Percentiles rank a stretch among this genome's conserved stretches.
Evolutionary conservation across 2,797 vertebrate species (phyloP).

Genomic region (Enteromius anoplus): DNA sequence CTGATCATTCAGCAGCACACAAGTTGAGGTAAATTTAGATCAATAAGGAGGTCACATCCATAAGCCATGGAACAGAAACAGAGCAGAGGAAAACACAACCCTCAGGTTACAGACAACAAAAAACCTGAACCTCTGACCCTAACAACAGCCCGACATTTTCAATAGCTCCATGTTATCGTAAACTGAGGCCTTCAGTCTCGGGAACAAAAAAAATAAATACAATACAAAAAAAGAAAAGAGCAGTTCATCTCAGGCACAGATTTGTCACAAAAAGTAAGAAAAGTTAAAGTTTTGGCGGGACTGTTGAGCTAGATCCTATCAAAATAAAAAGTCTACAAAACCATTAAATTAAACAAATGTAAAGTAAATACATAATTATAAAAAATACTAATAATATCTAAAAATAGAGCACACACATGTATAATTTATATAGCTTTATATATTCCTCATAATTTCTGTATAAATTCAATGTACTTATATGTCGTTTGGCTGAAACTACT

Average conservation of each 20-base stretch:
- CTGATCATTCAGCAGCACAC: background rate
- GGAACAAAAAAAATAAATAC: background rate
- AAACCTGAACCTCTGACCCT: slow-evolving; percentile 16
- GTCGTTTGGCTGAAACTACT: background rate
- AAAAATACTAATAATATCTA: too few species aligned
- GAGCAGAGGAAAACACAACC: slow-evolving; percentile 4
- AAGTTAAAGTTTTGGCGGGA: background rate
- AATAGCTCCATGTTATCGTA: slow-evolving; percentile 9
- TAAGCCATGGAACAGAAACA: background rate
- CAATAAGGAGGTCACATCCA: slow-evolving; percentile 31
- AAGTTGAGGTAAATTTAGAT: slow-evolving; percentile 26
- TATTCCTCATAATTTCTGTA: background rate
- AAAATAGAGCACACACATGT: too few species aligned
- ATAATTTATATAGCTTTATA: too few species aligned
- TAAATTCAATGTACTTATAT: background rate
- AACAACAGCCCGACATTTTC: slow-evolving; percentile 10
- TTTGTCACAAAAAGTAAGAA: background rate
- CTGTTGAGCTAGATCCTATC: background rate
- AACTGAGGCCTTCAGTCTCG: slow-evolving; percentile 6
- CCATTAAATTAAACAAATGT: too few species aligned
- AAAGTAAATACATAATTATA: too few species aligned
- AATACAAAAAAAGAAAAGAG: background rate
- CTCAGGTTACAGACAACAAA: slow-evolving; percentile 30
- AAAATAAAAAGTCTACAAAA: background rate
- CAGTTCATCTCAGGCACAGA: background rate